Base-by-base conservation (phyloP, 2,888 invertebrate species). In the Dolichopus griseipennis region DNA sequence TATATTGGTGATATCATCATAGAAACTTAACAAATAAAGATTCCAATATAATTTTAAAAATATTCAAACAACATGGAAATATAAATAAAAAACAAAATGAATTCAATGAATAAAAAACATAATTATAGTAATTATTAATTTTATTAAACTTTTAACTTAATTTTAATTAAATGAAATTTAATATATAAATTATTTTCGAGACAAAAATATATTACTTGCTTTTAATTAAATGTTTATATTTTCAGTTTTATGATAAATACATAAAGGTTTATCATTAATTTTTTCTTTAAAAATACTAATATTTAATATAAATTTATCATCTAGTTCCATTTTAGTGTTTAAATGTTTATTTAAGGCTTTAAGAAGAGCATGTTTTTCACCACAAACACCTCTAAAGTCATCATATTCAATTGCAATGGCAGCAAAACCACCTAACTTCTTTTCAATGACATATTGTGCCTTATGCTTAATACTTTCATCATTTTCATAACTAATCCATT, bases 401-500 rank as follows among this genome's bases (percentile, higher is more conserved):
- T 62, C 62, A 62, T 27, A 20, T 22, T 21, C 12, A 4, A 62
- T 22, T 22, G 1, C 1, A 8, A 27, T 5, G 10, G 18, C 22
- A 62, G 22, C 21, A 22, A 62, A 90, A 33, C 92, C 92, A 68
- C 87, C 88, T 74, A 89, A 85, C 34, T 84, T 82, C 68, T 84
- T 83, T 34, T 83, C 80, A 74, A 83, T 84, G 9, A 89, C 85
- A 78, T 83, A 90, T 70, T 83, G 79, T 1, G 87, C 82, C 84
- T 85, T 92, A 72, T 84, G 84, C 69, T 80, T 82, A 2, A 90
- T 83, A 78, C 92, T 92, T 68, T 82, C 77, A 22, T 84, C 82
- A 74, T 88, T 85, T 70, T 93, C 92, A 76, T 86, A 92, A 0
- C 92, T 90, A 64, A 92, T 83, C 93, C 93, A 93, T 73, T 92